Evolutionary conservation across 2,888 invertebrate genomes (phyloP), one percentile per base, ranked within the genome.

Genomic region (Euproctis similis): DNA sequence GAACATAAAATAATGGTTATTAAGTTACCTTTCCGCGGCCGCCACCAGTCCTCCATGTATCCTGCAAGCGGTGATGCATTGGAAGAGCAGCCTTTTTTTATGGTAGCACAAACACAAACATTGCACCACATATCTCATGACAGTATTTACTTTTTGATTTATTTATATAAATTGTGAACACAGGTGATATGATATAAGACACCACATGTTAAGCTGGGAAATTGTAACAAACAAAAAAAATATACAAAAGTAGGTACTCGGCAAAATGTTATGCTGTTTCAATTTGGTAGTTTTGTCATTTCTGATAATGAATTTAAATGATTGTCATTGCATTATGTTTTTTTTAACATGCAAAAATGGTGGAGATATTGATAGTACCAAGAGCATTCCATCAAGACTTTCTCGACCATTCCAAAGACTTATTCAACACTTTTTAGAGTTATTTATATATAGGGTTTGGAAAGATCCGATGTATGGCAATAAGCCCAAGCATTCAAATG

Each of bases 1-100:
- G 39, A 54, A 35, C 46, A 38, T 46, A 55, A 47, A 28, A 46
- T 24, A 51, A 60, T 62, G 73, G 72, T 72, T 74, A 60, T 69
- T 14, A 69, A 63, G 63, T 89, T 92, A 95, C 95, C 95, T 96
- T 95, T 95, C 80, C 95, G 91, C 80, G 95, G 95, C 88, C 95
- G 92, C 94, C 95, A 95, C 95, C 95, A 95, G 89, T 95, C 95
- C 92, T 96, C 95, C 93, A 94, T 94, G 92, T 95, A 95, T 91
- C 95, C 95, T 95, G 93, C 92, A 92, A 94, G 92, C 87, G 91
- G 90, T 87, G 93, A 92, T 89, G 94, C 93, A 90, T 89, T 88
- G 88, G 88, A 89, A 88, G 89, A 89, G 77, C 82, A 78, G 85
- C 85, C 85, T 85, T 85, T 69, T 61, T 77, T 80, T 85, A 82